These are phyloP conservation scores for Perdita meconis DNA, from an alignment of 2,888 invertebrate species.

Conservation along the genomic window DNA sequence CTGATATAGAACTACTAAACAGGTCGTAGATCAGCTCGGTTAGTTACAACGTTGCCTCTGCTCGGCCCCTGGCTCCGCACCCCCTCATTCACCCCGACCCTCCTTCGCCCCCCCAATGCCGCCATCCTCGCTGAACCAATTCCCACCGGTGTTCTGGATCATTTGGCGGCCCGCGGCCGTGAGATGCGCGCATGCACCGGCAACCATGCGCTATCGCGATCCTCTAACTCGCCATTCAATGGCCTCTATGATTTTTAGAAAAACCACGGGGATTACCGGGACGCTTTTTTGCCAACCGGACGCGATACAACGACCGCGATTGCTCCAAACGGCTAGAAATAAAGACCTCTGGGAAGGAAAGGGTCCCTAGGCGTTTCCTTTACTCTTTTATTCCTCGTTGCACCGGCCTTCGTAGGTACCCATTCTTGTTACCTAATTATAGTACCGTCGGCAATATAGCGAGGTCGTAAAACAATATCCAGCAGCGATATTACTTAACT, in stretches of 20 bases:
- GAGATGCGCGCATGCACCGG: constrained; percentile 77
- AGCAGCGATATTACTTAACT: no score
- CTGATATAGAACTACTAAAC: constrained; percentile 84
- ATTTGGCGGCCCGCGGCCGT: constrained; percentile 83
- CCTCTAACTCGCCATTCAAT: constrained; percentile 62
- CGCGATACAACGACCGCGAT: constrained; percentile 3
- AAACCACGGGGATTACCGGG: background rate
- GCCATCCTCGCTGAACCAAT: constrained; percentile 79
- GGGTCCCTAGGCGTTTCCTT: no score
- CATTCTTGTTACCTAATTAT: no score
- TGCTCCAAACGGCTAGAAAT: constrained; percentile 14
- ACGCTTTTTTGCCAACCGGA: constrained; percentile 6
- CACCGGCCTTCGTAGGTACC: no score
- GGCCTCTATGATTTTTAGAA: constrained; percentile 52
- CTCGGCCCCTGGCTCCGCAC: constrained; percentile 60
- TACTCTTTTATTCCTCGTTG: no score
- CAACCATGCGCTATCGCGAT: constrained; percentile 75
- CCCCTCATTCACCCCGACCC: no score
- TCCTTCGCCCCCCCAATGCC: no score
- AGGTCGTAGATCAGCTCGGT: constrained; percentile 83
- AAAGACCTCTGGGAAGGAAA: background rate
- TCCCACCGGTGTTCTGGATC: constrained; percentile 84
- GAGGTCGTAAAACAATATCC: no score
- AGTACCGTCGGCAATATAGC: no score
- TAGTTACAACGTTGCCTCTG: constrained; percentile 79